phyloP scores from a whole-genome alignment of 2,888 invertebrate species.

The Troglohyphantes excavatus region DNA sequence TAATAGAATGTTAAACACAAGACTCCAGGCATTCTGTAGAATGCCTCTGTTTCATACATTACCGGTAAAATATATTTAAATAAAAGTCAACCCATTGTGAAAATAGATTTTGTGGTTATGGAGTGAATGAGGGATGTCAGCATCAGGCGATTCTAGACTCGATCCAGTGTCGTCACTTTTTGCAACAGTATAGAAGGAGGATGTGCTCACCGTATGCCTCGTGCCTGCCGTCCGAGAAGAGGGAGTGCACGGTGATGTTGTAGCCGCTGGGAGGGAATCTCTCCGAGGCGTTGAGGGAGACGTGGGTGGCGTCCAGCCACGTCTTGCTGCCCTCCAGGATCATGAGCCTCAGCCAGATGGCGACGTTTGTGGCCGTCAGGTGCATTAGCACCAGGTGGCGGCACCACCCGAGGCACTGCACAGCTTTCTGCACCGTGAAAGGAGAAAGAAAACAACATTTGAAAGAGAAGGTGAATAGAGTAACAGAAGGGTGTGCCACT shows the following conservation, averaged over 20 bases:
- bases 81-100: too few species aligned
- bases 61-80: too few species aligned
- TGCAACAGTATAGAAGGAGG: too few species aligned
- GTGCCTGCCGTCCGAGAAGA: slow-evolving; percentile 73
- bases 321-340: slow-evolving; percentile 85
- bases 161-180: too few species aligned
- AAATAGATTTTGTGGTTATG: too few species aligned
- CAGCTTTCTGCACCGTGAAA: slow-evolving; percentile 83
- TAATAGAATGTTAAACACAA: too few species aligned
- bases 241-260: slow-evolving; percentile 72
- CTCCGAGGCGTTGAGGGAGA: slow-evolving; percentile 48
- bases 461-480: too few species aligned
- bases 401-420: slow-evolving; percentile 78
- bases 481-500: too few species aligned
- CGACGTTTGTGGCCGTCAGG: slow-evolving; percentile 85
- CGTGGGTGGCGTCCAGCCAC: slow-evolving; percentile 83
- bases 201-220: slow-evolving; percentile 60
- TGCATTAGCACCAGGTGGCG: slow-evolving; percentile 83
- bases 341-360: slow-evolving; percentile 84
- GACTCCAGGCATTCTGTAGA: too few species aligned
- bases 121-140: too few species aligned
- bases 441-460: neutral
- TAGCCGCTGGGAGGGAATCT: slow-evolving; percentile 68
- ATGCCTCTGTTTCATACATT: too few species aligned
- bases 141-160: too few species aligned